Percentiles rank a stretch among this genome's conserved stretches.
These are phyloP conservation scores for Phodopus roborovskii DNA, from an alignment of 2,113 vertebrate species.

Conservation along the genomic window DNA sequence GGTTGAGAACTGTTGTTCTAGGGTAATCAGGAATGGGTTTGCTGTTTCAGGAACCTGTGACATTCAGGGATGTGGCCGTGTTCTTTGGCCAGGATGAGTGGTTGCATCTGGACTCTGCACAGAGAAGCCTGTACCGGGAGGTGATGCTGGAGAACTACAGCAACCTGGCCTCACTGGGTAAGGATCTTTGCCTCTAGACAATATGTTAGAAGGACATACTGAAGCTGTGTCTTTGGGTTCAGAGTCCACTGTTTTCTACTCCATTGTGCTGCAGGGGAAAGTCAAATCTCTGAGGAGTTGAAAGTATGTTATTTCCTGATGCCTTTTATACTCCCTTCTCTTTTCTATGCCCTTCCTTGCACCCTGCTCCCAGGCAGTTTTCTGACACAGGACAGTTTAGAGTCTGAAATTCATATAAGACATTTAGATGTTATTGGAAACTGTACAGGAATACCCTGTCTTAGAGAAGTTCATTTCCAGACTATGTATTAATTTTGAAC, in stretches of 20 bases:
- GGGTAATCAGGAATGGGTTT: background rate
- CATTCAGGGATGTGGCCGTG: slow-evolving; percentile 78
- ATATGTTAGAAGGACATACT: no score
- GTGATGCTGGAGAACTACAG: slow-evolving; percentile 81
- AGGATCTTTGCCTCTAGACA: background rate
- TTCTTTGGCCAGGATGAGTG: slow-evolving; percentile 80
- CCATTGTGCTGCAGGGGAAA: background rate
- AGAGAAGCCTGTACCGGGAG: slow-evolving; percentile 76
- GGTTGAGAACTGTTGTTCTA: background rate
- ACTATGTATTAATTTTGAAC: background rate
- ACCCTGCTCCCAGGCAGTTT: background rate
- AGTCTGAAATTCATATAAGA: background rate
- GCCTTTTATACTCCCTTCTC: background rate
- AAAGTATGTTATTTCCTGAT: background rate
- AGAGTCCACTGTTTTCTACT: background rate
- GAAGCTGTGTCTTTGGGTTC: background rate
- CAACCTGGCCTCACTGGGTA: slow-evolving; percentile 70
- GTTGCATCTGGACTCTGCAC: slow-evolving; percentile 59
- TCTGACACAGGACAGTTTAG: background rate
- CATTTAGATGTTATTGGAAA: background rate
- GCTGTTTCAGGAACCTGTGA: slow-evolving; percentile 72
- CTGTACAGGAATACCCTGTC: background rate
- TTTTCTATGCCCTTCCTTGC: background rate
- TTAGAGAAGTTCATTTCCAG: background rate
- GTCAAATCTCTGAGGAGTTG: background rate